A percentile compares a stretch with the other conserved stretches of the same genome.
These are phyloP conservation scores for Heliocidaris tuberculata DNA, from an alignment of 35 echinoderm and acorn worm genomes.

Conservation along the genomic window DNA sequence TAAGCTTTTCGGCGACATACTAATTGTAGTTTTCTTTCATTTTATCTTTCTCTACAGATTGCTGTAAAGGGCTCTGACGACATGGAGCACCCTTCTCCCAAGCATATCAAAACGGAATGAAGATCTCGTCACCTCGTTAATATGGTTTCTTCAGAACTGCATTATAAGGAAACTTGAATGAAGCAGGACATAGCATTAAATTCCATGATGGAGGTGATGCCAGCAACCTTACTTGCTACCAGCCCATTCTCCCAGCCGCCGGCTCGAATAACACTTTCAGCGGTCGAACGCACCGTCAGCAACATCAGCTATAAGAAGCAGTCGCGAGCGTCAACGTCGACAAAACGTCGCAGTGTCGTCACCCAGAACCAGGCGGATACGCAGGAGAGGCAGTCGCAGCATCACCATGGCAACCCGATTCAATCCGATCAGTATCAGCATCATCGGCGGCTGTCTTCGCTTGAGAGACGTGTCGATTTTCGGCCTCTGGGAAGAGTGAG, in stretches of 20 bases:
- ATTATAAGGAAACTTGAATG: neutral
- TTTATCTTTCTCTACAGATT: neutral
- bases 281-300: conserved; percentile 36
- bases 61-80: neutral
- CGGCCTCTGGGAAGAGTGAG: conserved; percentile 29
- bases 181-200: neutral
- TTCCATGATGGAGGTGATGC: conserved; percentile 46
- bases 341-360: neutral
- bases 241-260: conserved; percentile 47
- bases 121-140: neutral
- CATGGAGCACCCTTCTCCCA: too few relatives aligned
- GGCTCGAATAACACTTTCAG: neutral
- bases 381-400: neutral
- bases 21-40: neutral
- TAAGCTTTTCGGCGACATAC: neutral
- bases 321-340: conserved; percentile 13
- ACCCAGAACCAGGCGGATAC: neutral
- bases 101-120: neutral
- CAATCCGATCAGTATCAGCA: neutral
- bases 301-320: conserved; percentile 31
- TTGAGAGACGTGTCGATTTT: conserved; percentile 20
- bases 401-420: neutral
- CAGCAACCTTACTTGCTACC: conserved; percentile 50
- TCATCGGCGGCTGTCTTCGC: neutral
- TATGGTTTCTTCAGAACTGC: neutral